phyloP scores from a whole-genome alignment of 1,140 invertebrate species.

The Carcinoscorpius rotundicauda region DNA sequence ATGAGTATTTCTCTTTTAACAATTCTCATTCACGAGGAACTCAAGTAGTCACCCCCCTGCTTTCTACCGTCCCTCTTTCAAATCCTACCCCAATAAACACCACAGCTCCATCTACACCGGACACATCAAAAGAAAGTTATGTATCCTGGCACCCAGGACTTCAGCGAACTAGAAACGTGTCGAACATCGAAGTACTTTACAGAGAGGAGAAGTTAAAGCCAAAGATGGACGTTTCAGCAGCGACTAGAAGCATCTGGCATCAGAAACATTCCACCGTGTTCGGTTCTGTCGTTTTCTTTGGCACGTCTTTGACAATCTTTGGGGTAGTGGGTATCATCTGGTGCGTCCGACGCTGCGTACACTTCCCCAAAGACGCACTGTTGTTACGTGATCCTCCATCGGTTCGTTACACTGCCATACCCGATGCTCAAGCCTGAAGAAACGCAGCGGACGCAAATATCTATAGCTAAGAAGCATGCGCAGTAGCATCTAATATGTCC shows the following conservation, averaged over 20 bases:
- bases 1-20: not conserved
- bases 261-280: constrained; percentile 14
- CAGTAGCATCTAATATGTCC: too few species aligned
- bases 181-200: too few species aligned
- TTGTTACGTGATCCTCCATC: constrained; percentile 17
- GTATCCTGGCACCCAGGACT: not conserved
- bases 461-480: too few species aligned
- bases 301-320: constrained; percentile 17
- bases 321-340: constrained; percentile 15
- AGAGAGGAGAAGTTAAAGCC: too few species aligned
- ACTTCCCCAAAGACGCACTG: constrained; percentile 19
- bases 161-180: not conserved
- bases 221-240: not conserved
- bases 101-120: not conserved
- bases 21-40: too few species aligned
- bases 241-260: constrained; percentile 5
- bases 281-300: constrained; percentile 19
- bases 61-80: not conserved
- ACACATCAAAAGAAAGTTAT: not conserved
- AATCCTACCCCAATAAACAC: not conserved
- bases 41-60: not conserved
- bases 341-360: constrained; percentile 15
- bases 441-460: too few species aligned
- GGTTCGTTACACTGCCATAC: constrained; percentile 18
- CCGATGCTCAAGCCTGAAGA: constrained; percentile 12